Evolutionary conservation across 2,797 vertebrate species (phyloP), one percentile per base, ranked within the genome.

Genomic region (Lepus townsendii): DNA sequence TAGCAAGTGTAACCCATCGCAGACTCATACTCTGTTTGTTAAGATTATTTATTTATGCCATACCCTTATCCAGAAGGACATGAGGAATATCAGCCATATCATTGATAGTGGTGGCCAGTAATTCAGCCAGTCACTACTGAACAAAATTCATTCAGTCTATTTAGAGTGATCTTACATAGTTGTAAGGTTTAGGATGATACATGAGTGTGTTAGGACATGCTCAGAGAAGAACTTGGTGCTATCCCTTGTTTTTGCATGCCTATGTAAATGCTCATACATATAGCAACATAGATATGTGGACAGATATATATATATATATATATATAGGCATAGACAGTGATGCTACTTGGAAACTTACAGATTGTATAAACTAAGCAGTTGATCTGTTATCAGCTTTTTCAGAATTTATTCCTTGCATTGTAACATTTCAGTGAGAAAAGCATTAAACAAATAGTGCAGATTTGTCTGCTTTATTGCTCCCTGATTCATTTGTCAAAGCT

Each of bases 321-420:
- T 52, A 5, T 57, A 63, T 73, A 30, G 69, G 68, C 26, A 71
- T 69, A 26, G 5, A 63, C 17, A 87, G 9, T 65, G 47, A 42
- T 63, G 30, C 26, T 7, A 60, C 47, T 35, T 77, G 72, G 19
- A 66, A 71, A 62, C 16, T 72, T 17, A 54, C 35, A 8, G 16
- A 66, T 4, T 73, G 83, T 52, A 79, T 82, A 84, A 90, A 79
- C n/a, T 71, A 19, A 82, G 85, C 38, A 71, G 22, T 82, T 78
- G 80, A 38, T 52, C 52, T 57, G 4, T 47, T 42, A 69, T 38
- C 47, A 96, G 71, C 24, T 42, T 88, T 35, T 32, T 80, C 24
- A 60, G 42, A 90, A 90, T 78, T 91, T 92, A 76, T 65, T 30
- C 13, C 26, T 32, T 77, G 2, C 57, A 3, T 47, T 91, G 3